Percentiles rank a stretch among this genome's conserved stretches.
phyloP scores from a whole-genome alignment of 2,113 vertebrate genomes.

The Mesembrinibis cayennensis region DNA sequence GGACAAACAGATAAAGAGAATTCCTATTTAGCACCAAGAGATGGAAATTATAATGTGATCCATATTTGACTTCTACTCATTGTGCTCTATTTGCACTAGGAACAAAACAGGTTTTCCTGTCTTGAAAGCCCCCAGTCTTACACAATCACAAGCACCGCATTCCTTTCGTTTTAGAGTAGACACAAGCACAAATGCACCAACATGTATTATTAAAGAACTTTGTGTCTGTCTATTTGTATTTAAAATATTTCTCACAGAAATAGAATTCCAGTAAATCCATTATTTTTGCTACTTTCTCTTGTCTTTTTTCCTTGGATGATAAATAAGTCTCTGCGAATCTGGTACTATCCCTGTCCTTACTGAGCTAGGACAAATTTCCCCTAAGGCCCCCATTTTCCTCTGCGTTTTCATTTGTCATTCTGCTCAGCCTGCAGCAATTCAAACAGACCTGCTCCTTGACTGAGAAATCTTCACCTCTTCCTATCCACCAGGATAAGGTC shows the following conservation, averaged over 20 bases:
- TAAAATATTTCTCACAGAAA: slow-evolving; percentile 17
- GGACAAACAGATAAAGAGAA: background rate
- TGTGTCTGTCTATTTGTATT: background rate
- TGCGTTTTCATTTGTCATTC: slow-evolving; percentile 55
- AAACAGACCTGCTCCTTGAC: slow-evolving; percentile 39
- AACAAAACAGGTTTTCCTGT: background rate
- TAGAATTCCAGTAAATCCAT: background rate
- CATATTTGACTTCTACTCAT: background rate
- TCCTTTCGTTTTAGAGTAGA: background rate
- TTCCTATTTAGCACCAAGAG: background rate
- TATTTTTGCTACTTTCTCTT: background rate
- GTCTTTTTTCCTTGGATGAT: background rate
- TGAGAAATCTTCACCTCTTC: slow-evolving; percentile 46
- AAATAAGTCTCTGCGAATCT: background rate
- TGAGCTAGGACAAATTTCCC: slow-evolving; percentile 47
- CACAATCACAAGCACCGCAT: background rate
- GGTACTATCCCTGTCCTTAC: background rate
- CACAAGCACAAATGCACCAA: background rate
- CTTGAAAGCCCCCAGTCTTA: background rate
- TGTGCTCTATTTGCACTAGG: background rate
- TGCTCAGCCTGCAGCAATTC: slow-evolving; percentile 43
- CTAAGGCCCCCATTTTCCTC: slow-evolving; percentile 20
- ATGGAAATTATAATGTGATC: background rate
- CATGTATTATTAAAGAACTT: background rate
- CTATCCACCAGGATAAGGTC: slow-evolving; percentile 22